Conservation (phyloP, 2,888 invertebrate genomes). For the Octonoba sinensis region DNA sequence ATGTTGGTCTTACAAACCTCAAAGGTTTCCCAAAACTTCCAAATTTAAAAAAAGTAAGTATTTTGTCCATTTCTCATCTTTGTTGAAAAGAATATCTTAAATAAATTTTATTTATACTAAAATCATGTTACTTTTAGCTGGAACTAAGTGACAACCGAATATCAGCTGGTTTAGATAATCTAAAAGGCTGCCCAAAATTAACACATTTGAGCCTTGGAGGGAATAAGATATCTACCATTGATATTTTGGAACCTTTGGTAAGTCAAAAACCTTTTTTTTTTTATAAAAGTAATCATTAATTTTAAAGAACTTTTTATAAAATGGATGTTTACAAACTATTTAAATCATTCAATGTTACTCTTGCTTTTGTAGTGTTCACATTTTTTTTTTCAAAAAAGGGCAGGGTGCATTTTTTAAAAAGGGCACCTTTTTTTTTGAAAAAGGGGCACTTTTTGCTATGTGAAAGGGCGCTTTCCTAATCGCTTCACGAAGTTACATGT, state of each 20-base stretch:
- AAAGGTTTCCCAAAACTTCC: conserved; percentile 96
- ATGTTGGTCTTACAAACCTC: conserved; percentile 93
- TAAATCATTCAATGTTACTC: too few relatives aligned
- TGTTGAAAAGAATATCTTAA: background rate
- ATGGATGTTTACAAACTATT: too few relatives aligned
- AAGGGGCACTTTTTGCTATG: too few relatives aligned
- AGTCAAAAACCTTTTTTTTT: conserved; percentile 66
- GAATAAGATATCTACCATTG: conserved; percentile 95
- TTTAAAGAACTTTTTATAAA: too few relatives aligned
- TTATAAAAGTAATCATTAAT: too few relatives aligned
- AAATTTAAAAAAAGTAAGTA: conserved; percentile 84
- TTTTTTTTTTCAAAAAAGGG: too few relatives aligned
- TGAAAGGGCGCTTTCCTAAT: too few relatives aligned
- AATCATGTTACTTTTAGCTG: conserved; percentile 72
- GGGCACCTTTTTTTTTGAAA: too few relatives aligned
- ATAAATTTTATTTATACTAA: background rate
- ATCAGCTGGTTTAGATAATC: conserved; percentile 87
- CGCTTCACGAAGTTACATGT: too few relatives aligned
- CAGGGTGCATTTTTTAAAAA: too few relatives aligned
- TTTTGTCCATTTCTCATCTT: background rate
- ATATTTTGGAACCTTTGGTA: conserved; percentile 85
- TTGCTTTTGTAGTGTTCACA: too few relatives aligned
- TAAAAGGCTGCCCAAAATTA: conserved; percentile 87
- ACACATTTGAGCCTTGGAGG: conserved; percentile 94
- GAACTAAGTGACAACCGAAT: conserved; percentile 95